Conservation (phyloP, 2,113 vertebrate genomes). For the Epinephelus cyanopodus region DNA sequence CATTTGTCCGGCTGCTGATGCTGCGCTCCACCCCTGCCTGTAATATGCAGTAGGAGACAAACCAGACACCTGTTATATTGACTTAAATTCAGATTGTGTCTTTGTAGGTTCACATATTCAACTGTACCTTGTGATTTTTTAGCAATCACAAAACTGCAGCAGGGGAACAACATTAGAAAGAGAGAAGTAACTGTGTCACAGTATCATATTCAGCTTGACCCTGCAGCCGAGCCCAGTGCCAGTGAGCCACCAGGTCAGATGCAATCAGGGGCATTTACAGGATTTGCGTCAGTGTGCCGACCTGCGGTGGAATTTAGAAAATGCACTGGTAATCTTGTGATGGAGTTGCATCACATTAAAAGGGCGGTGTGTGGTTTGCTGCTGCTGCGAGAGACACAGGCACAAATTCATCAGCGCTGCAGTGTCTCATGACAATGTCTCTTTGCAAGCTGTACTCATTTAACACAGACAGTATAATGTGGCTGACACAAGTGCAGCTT, state of each 20-base stretch:
- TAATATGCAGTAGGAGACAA: not conserved
- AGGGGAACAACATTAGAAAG: not conserved
- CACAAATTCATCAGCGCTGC: too few species aligned
- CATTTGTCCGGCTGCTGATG: too few species aligned
- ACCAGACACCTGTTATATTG: not conserved
- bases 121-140: not conserved
- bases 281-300: not conserved
- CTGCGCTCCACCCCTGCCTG: too few species aligned
- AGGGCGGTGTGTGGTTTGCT: not conserved
- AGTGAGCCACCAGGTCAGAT: not conserved
- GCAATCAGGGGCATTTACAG: not conserved
- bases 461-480: not conserved
- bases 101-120: not conserved
- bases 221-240: too few species aligned
- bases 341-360: conserved; percentile 47
- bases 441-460: not conserved
- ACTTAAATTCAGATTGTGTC: too few species aligned
- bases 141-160: too few species aligned
- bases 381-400: not conserved
- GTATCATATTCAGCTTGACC: not conserved
- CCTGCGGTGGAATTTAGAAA: conserved; percentile 29
- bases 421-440: not conserved
- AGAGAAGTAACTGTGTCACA: not conserved
- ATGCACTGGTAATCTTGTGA: conserved; percentile 36
- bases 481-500: not conserved